Evolutionary conservation across 1,140 invertebrate species (phyloP), one percentile per base, ranked within the genome.

Genomic region (Drosophila equinoxialis): DNA sequence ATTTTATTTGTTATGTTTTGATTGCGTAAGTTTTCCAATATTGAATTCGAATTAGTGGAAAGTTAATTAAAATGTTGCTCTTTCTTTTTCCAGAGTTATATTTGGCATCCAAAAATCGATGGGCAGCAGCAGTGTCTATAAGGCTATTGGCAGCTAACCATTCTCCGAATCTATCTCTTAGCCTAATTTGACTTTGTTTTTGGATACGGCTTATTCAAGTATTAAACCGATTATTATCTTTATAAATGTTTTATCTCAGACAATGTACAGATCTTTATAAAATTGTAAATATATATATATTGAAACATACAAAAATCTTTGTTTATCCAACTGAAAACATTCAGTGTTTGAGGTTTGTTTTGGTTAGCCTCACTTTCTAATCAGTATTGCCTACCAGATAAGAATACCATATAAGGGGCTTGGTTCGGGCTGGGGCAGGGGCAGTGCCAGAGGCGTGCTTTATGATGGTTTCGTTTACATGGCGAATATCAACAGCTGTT

Each of bases 1-100:
- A 82, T 63, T 61, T 92, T 93, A 5, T 93, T 79, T 79, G 74
- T 63, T 39, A 62, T 92, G 37, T 92, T 39, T 86, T 94, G 39
- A 91, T 94, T 55, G 90, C 93, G 94, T 95, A 92, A 94, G 91
- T 90, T 8, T 8, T 5, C 6, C 30, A 0, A 11, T 10, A 17
- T 4, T n/a, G 2, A 10, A 45, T 33, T 14, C 0, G 1, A 20
- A 13, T 23, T 7, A n/a, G 4, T 20, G 30, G 14, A 35, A 23
- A 70, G 7, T 45, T 0, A 1, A 8, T 1, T 5, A 13, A 33
- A 17, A 13, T 51, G 17, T 17, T 58, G 39, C 60, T 60, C 51
- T 30, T 6, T 58, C 58, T 20, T 13, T 30, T 79, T 80, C 0
- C 73, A 87, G 84, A 6, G 48, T 67, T 11, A 85, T 87, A 61